Evolutionary conservation across 2,797 vertebrate genomes (phyloP).

Genomic region (Euphonia xanthogaster): DNA sequence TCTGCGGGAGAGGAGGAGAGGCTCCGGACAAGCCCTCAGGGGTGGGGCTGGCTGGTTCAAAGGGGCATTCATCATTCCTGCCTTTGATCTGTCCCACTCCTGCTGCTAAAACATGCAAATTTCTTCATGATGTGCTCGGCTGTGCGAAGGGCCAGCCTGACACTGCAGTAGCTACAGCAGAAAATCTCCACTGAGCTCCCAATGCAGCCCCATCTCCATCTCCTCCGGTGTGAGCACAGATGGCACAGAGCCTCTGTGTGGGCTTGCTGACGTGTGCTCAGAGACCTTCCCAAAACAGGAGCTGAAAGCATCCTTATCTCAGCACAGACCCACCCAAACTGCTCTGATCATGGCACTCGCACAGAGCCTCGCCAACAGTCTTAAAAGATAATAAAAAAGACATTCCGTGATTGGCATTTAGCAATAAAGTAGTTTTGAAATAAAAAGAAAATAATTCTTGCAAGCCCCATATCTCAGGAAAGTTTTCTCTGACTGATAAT

Average conservation of each 20-base stretch:
- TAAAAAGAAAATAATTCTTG: neutral
- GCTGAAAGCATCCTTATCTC: neutral
- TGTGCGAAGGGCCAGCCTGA: neutral
- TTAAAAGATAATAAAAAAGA: neutral
- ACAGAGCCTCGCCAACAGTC: neutral
- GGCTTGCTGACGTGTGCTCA: neutral
- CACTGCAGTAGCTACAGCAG: rapidly evolving
- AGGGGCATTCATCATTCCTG: neutral
- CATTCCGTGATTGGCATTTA: neutral
- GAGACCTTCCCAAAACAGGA: constrained; percentile 23
- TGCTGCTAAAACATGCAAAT: neutral
- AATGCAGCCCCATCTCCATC: neutral
- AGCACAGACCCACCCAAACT: neutral
- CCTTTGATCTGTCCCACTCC: neutral
- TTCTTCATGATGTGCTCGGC: neutral
- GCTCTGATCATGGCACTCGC: neutral
- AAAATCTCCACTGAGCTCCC: neutral
- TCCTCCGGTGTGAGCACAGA: constrained; percentile 5
- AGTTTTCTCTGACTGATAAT: neutral
- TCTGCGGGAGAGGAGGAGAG: neutral
- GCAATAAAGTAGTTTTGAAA: neutral
- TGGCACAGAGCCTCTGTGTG: constrained; percentile 39
- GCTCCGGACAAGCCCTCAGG: neutral
- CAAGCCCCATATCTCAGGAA: neutral
- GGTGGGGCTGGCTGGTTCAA: neutral